Evolutionary conservation across 1,140 invertebrate species (phyloP).

Genomic region (Aporrectodea caliginosa): DNA sequence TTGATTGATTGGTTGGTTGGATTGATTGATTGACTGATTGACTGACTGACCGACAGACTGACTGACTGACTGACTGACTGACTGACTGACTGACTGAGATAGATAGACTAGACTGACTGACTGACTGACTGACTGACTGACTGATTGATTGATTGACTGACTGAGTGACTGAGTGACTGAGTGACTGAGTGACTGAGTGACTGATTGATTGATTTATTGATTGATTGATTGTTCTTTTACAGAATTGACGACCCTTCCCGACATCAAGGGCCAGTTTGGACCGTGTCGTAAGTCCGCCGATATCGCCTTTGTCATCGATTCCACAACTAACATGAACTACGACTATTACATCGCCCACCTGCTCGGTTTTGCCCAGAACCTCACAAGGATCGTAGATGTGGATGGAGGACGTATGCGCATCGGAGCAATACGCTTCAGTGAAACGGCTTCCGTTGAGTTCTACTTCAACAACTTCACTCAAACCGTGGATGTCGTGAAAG

Average conservation of each 20-base stretch:
- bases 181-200: too few species aligned
- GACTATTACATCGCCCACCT: not conserved
- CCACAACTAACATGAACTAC: slow-evolving; percentile 8
- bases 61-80: too few species aligned
- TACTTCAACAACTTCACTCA: slow-evolving; percentile 24
- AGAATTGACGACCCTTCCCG: not conserved
- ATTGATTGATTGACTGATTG: too few species aligned
- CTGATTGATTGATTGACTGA: too few species aligned
- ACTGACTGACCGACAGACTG: too few species aligned
- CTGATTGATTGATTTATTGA: too few species aligned
- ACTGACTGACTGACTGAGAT: too few species aligned
- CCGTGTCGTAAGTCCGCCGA: not conserved
- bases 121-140: too few species aligned
- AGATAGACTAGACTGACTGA: too few species aligned
- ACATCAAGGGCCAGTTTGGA: not conserved
- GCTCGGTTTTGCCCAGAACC: not conserved
- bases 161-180: too few species aligned
- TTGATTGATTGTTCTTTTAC: not conserved
- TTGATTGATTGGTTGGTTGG: too few species aligned
- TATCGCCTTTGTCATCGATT: slow-evolving; percentile 6
- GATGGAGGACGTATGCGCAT: slow-evolving; percentile 3
- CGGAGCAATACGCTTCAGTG: slow-evolving; percentile 16
- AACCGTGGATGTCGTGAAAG: not conserved
- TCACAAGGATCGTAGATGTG: slow-evolving; percentile 22
- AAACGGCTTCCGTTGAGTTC: slow-evolving; percentile 22